Percentiles rank a stretch among this genome's conserved stretches.
Conservation (phyloP, 2,888 invertebrate genomes). For the Dryocosmus kuriphilus region DNA sequence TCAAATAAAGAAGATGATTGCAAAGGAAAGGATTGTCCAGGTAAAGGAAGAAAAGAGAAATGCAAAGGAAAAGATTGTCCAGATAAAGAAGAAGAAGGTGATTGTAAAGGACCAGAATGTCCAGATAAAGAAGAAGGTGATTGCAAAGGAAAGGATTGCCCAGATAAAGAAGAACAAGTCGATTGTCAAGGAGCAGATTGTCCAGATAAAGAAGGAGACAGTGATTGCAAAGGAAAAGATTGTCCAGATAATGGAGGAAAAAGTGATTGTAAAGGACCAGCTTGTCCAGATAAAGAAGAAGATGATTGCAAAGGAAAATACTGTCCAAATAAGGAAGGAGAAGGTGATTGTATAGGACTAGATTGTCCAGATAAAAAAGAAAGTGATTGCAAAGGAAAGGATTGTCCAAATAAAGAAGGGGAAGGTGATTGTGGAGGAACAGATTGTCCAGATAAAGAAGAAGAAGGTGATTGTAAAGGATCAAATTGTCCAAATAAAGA, state of each 20-base stretch:
- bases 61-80: conserved; percentile 3
- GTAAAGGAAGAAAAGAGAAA: too few relatives aligned
- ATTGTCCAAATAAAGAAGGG: background rate
- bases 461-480: background rate
- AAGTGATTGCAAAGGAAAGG: background rate
- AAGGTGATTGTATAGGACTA: background rate
- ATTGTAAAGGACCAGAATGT: too few relatives aligned
- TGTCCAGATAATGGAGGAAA: background rate
- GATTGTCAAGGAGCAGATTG: background rate
- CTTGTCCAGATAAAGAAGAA: background rate
- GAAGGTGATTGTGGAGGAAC: background rate
- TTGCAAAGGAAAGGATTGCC: background rate
- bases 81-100: background rate
- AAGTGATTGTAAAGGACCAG: too few relatives aligned
- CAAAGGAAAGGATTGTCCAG: background rate
- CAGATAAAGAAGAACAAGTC: background rate
- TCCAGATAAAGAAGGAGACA: background rate
- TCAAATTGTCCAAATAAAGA: background rate
- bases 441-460: background rate
- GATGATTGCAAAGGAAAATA: background rate
- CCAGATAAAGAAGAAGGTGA: background rate
- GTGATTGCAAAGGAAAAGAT: conserved; percentile 23
- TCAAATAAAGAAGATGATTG: conserved; percentile 29
- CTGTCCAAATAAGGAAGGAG: background rate
- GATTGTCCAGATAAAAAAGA: background rate